Base-by-base conservation (phyloP, 1,140 invertebrate genomes). In the Drosophila pectinifera region DNA sequence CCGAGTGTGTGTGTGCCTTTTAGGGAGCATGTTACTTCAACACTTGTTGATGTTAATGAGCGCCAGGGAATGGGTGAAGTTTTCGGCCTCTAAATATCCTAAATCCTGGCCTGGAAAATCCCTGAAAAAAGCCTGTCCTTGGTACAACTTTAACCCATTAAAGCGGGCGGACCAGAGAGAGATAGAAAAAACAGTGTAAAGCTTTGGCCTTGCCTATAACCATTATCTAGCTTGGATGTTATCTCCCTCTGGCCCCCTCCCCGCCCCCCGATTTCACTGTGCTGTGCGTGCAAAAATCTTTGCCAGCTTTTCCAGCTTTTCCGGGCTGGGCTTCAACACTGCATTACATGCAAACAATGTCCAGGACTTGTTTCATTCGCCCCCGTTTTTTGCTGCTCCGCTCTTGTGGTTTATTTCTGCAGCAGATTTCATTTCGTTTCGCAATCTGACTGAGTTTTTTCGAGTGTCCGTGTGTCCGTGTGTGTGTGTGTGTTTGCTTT, bases 361-460 rank as follows among this genome's bases (percentile, higher is more conserved):
- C 55, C 72, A 69, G 59, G 46, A 58, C 54, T 72, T 73, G 67
- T 69, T 67, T 73, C 77, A 55, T 64, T 63, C 36, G 61, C 38
- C 42, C 51, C 7, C 28, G 49, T 43, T 59, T 42, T 63, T 64
- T 46, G 16, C 59, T 16, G 18, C 28, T 58, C 16, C 63, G 38
- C 73, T 39, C 57, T 56, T 89, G 84, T 67, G 80, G 84, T 80
- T 70, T 84, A 68, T 84, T 84, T 83, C 49, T 77, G 73, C 63
- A 78, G 65, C 84, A 89, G 84, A 89, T 89, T 89, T 89, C 80
- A 88, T 88, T 88, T 73, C 75, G 67, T 75, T 86, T 82, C 28
- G 67, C 81, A 79, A 78, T 83, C 73, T 48, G 26, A 42, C 68
- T 62, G 64, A 42, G 43, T 51, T 61, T 62, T 58, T 62, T 73